These are phyloP conservation scores for Agrochola circellaris DNA, from an alignment of 2,888 invertebrate species.

Conservation along the genomic window DNA sequence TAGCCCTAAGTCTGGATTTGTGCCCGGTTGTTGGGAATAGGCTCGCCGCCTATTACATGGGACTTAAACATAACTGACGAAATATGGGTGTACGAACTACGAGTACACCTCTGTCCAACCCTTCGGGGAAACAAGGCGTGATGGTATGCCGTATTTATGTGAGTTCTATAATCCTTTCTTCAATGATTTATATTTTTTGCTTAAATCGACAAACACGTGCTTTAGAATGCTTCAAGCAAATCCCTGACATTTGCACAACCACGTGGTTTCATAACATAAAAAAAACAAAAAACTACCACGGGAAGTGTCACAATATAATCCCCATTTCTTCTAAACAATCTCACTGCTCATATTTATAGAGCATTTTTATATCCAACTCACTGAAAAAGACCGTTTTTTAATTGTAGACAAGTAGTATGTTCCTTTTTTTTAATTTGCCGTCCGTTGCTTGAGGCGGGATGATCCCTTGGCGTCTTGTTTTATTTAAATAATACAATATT, in stretches of 20 bases:
- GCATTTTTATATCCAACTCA: constrained; percentile 18
- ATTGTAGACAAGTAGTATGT: constrained; percentile 20
- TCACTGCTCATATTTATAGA: constrained; percentile 37
- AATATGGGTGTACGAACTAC: too few species aligned
- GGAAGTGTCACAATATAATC: not conserved
- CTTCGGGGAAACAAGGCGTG: too few species aligned
- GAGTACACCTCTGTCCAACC: too few species aligned
- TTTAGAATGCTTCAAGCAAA: not conserved
- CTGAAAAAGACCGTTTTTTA: constrained; percentile 32
- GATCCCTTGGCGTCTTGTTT: constrained; percentile 37
- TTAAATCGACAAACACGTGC: not conserved
- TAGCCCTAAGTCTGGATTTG: too few species aligned
- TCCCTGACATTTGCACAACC: not conserved
- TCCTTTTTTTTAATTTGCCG: constrained; percentile 67
- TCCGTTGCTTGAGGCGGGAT: constrained; percentile 49
- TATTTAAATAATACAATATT: constrained; percentile 55
- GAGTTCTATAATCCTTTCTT: not conserved
- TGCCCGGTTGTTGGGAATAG: too few species aligned
- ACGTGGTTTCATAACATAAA: not conserved
- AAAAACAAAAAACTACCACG: not conserved
- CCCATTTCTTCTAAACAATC: constrained; percentile 24
- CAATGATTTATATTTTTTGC: not conserved
- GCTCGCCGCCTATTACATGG: too few species aligned
- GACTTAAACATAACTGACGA: too few species aligned
- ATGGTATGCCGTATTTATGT: too few species aligned